A percentile compares a stretch with the other conserved stretches of the same genome.
These are phyloP conservation scores for Teleopsis dalmanni DNA, from an alignment of 1,140 invertebrate species.

Conservation along the genomic window DNA sequence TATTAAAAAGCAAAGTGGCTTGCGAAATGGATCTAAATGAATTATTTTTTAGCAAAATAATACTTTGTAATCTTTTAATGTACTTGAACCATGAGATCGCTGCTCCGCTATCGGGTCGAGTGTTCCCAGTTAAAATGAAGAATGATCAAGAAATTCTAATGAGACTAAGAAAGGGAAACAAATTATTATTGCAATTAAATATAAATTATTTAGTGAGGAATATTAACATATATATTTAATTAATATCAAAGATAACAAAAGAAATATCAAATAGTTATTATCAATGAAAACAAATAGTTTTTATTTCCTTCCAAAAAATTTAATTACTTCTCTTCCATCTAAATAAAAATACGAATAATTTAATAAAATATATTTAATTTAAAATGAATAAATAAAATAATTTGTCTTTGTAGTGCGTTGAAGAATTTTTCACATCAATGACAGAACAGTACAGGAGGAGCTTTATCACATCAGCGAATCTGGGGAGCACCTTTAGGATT, in stretches of 20 bases:
- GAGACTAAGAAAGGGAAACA: constrained; percentile 46
- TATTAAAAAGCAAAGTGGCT: constrained; percentile 87
- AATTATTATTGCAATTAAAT: background rate
- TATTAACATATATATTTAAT: too few relatives aligned
- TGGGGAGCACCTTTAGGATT: constrained; percentile 68
- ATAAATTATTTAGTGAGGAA: background rate
- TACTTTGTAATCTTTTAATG: constrained; percentile 89
- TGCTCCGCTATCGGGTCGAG: constrained; percentile 80
- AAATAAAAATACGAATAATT: too few relatives aligned
- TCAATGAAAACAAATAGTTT: too few relatives aligned
- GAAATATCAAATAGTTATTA: too few relatives aligned
- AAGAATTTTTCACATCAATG: constrained; percentile 33
- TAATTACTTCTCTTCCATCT: too few relatives aligned
- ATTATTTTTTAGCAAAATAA: constrained; percentile 88
- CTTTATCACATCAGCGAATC: constrained; percentile 23
- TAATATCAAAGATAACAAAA: too few relatives aligned
- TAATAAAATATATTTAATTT: too few relatives aligned
- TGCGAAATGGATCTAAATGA: constrained; percentile 94
- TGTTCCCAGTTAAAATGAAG: constrained; percentile 79
- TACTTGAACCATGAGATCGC: constrained; percentile 87
- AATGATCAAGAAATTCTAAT: constrained; percentile 49
- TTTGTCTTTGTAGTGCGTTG: constrained; percentile 20
- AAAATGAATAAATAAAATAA: background rate
- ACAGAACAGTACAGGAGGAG: constrained; percentile 33
- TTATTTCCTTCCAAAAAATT: too few relatives aligned